These are phyloP conservation scores for Temnothorax longispinosus DNA, from an alignment of 1,140 invertebrate genomes.

Conservation along the genomic window DNA sequence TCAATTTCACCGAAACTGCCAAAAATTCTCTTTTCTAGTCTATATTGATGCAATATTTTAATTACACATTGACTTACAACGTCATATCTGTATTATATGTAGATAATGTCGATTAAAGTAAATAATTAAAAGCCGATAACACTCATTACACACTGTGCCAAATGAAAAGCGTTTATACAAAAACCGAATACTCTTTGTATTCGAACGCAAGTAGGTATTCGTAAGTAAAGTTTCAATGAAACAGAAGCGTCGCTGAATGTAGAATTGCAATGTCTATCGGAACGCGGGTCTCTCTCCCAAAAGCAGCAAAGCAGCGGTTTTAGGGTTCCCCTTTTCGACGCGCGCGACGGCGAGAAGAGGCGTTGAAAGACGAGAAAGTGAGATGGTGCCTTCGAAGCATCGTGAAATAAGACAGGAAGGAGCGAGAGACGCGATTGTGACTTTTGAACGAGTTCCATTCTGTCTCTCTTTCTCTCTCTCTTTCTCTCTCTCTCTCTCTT, in stretches of 20 bases:
- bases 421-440: conserved; percentile 68
- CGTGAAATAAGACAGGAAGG: conserved; percentile 50
- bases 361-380: conserved; percentile 58
- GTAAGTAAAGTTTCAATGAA: conserved; percentile 9
- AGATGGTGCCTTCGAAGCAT: conserved; percentile 47
- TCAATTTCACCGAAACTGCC: background rate
- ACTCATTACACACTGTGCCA: background rate
- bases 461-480: conserved; percentile 70
- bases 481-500: conserved; percentile 63
- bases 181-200: background rate
- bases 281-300: conserved; percentile 46
- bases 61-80: background rate
- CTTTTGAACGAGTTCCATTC: conserved; percentile 79
- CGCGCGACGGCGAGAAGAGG: conserved; percentile 34
- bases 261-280: conserved; percentile 55
- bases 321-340: conserved; percentile 54
- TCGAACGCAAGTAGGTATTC: background rate
- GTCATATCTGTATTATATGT: background rate
- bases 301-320: conserved; percentile 55
- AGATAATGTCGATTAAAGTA: background rate
- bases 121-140: background rate
- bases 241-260: background rate
- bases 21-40: background rate
- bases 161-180: background rate
- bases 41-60: background rate